Conservation (phyloP, 2,797 vertebrate species). For the Rallus crepitans region DNA sequence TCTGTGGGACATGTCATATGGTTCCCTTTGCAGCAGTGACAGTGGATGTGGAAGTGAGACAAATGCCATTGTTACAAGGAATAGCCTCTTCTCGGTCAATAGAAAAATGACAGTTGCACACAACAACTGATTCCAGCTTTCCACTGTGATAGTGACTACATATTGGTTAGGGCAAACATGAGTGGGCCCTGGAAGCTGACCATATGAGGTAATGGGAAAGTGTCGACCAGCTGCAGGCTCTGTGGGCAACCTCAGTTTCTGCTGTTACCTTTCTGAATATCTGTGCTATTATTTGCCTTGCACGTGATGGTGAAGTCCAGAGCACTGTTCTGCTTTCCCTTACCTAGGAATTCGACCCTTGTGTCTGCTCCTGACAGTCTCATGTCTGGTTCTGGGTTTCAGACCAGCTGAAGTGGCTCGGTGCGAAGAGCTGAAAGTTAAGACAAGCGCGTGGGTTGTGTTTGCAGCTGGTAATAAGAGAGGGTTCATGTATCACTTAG, state of each 20-base stretch:
- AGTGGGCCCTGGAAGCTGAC: neutral
- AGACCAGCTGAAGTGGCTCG: neutral
- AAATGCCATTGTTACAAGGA: neutral
- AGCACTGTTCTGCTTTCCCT: neutral
- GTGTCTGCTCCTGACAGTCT: neutral
- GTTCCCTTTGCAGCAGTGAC: conserved; percentile 49
- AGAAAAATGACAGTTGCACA: neutral
- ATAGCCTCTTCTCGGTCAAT: neutral
- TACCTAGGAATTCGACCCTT: neutral
- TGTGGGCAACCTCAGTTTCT: neutral
- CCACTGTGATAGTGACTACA: neutral
- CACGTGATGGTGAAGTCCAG: neutral
- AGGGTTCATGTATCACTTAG: neutral
- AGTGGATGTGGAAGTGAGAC: neutral
- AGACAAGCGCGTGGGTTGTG: neutral
- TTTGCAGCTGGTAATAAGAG: neutral
- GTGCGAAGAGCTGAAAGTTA: neutral
- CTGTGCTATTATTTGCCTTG: neutral
- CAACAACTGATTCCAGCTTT: neutral
- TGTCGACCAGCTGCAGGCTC: neutral
- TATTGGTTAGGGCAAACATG: neutral
- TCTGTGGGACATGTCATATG: neutral
- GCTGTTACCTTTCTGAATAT: neutral
- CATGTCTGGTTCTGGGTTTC: neutral
- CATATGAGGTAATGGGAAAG: neutral